Percentiles rank a stretch among this genome's conserved stretches.
These are phyloP conservation scores for Bemisia tabaci DNA, from an alignment of 1,140 invertebrate species.

Conservation along the genomic window DNA sequence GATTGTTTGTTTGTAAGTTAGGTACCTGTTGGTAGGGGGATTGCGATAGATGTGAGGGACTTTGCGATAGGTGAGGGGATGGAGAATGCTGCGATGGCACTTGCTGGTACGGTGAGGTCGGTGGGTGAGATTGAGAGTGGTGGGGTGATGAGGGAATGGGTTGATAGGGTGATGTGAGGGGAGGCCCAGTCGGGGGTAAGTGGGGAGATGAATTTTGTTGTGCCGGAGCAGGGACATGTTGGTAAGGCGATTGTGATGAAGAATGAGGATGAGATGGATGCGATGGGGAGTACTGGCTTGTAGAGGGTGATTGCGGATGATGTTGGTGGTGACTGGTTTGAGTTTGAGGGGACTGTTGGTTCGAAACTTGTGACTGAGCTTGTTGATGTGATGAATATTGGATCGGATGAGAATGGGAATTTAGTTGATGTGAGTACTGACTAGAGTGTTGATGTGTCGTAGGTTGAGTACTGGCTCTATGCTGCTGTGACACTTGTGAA, in stretches of 20 bases:
- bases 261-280: too few species aligned
- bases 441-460: too few species aligned
- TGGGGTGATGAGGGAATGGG: not conserved
- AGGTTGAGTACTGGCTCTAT: too few species aligned
- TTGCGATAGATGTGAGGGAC: conserved; percentile 4
- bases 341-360: not conserved
- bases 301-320: too few species aligned
- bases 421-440: not conserved
- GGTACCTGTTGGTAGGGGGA: conserved; percentile 1
- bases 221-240: not conserved
- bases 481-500: too few species aligned
- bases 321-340: too few species aligned
- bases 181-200: not conserved
- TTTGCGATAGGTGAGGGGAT: conserved; percentile 1
- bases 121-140: not conserved
- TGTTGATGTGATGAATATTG: not conserved
- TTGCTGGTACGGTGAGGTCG: not conserved
- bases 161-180: not conserved
- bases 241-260: not conserved
- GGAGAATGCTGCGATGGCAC: not conserved
- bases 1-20: conserved; percentile 5
- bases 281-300: too few species aligned
- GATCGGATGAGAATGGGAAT: not conserved
- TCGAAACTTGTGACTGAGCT: not conserved
- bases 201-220: not conserved